phyloP scores from a whole-genome alignment of 2,113 vertebrate genomes.

The Rallus limicola region DNA sequence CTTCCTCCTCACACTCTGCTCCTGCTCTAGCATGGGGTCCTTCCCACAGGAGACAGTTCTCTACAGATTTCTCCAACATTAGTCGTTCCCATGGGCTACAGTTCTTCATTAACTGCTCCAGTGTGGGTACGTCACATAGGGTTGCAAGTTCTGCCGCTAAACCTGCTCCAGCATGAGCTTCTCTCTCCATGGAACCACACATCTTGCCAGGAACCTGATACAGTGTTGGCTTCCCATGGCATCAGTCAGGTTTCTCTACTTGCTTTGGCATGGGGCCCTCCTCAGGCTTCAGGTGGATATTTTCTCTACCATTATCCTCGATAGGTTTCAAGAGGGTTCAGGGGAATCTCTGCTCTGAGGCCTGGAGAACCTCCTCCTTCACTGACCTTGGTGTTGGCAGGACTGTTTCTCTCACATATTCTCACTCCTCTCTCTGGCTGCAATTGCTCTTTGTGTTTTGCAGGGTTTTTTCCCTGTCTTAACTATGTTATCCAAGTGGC shows the following conservation, averaged over 20 bases:
- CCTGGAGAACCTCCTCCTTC: not conserved
- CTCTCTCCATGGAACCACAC: not conserved
- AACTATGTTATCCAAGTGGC: not conserved
- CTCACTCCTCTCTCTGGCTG: rapidly evolving
- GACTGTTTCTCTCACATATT: not conserved
- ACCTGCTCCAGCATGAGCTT: not conserved
- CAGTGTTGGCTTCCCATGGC: rapidly evolving
- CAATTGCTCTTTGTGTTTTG: no score
- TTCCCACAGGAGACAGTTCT: not conserved
- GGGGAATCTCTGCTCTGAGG: not conserved
- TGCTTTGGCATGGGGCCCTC: rapidly evolving
- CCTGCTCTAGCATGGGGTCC: rapidly evolving
- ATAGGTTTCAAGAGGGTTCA: not conserved
- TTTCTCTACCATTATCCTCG: not conserved
- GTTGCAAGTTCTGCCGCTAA: no score
- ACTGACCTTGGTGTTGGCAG: not conserved
- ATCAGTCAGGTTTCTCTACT: not conserved
- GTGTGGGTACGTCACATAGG: rapidly evolving
- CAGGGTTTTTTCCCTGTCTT: not conserved
- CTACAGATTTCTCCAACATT: no score
- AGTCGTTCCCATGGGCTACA: not conserved
- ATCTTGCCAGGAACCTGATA: not conserved
- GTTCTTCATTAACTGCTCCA: not conserved
- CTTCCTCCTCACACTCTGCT: not conserved
- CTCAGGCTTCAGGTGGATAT: not conserved